phyloP scores from a whole-genome alignment of 2,797 vertebrate species.

The Spondyliosoma cantharus region DNA sequence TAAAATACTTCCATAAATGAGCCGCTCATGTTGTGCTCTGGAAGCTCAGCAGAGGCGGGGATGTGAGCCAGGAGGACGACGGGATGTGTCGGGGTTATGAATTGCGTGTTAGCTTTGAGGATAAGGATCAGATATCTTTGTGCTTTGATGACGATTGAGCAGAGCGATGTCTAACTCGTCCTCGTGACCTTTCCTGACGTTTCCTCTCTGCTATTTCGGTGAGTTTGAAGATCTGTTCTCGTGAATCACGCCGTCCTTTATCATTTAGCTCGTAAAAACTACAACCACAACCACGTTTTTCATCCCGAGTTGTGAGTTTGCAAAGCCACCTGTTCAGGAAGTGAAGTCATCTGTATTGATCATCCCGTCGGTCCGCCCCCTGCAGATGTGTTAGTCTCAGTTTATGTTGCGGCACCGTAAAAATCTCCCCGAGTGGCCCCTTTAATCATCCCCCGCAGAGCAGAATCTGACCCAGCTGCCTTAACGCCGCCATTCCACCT shows the following conservation, averaged over 20 bases:
- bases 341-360: conserved; percentile 36
- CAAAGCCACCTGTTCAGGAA: conserved; percentile 39
- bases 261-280: not conserved
- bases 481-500: not conserved
- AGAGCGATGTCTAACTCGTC: not conserved
- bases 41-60: too few relatives aligned
- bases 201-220: not conserved
- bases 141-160: not conserved
- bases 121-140: too few relatives aligned
- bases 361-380: not conserved
- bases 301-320: not conserved
- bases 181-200: not conserved
- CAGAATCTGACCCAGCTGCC: conserved; percentile 11
- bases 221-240: not conserved
- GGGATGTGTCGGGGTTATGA: too few relatives aligned
- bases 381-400: not conserved
- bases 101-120: too few relatives aligned
- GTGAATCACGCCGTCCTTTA: conserved; percentile 7
- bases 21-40: too few relatives aligned
- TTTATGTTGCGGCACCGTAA: not conserved
- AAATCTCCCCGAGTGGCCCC: not conserved
- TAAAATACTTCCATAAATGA: too few relatives aligned
- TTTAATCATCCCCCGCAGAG: conserved; percentile 22
- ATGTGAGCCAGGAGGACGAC: too few relatives aligned
- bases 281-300: not conserved